Evolutionary conservation across 2,797 vertebrate species (phyloP), one percentile per base, ranked within the genome.

Genomic region (Otolemur crassicaudatus): DNA sequence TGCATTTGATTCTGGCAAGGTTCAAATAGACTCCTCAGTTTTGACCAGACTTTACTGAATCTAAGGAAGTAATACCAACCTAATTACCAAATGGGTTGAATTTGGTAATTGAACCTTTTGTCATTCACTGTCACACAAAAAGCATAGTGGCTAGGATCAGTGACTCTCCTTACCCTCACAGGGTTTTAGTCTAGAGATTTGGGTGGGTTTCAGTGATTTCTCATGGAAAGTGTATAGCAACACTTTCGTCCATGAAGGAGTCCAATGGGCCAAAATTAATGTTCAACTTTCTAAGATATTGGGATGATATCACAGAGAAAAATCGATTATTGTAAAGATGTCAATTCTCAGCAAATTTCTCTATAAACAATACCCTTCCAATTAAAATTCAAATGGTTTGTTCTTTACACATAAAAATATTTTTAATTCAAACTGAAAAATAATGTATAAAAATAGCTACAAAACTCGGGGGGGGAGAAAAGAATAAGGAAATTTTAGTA

Each of bases 331-430:
- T 56, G 34, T 69, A 75, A 87, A 84, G 37, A 63, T 49, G 63
- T 56, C n/a, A 14, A 34, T 63, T 90, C 34, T 94, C 85, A 82
- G 19, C 56, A 49, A 60, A 53, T 69, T 86, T 31, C 53, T 70
- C 63, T 93, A 77, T 19, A 91, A 95, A 61, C 4, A 73, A 69
- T 76, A 43, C 6, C 34, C 49, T 53, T 88, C 56, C 58, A 75
- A 81, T 82, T 40, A 94, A 83, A 94, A 95, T 73, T 93, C 56
- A 73, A 27, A 77, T 22, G 77, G 80, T 7, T 37, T 75, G 17
- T 58, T 19, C 56, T 92, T 92, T 61, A 75, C 76, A 83, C 27
- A 58, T 90, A 61, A 94, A 90, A 53, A 53, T 63, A 65, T 72
- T 63, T 70, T 60, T 31, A 69, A 87, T 81, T 82, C 67, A 69